Evolutionary conservation across 2,113 vertebrate species (phyloP).

Genomic region (Atlantisia rogersi): DNA sequence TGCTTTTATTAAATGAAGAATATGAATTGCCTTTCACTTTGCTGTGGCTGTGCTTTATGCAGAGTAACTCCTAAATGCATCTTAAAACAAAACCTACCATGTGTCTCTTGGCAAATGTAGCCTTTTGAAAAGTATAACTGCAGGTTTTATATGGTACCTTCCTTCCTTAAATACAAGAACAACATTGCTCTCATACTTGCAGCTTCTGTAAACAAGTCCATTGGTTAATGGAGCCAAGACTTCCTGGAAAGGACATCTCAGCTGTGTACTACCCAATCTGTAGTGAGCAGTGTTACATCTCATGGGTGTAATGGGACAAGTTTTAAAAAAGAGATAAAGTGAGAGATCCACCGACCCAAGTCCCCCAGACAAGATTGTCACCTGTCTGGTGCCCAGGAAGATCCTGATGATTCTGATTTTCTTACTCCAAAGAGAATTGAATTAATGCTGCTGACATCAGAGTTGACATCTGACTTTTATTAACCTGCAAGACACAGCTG

Average conservation of each 20-base stretch:
- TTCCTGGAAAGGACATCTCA: background rate
- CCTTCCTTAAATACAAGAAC: background rate
- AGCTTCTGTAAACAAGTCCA: background rate
- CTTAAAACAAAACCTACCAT: background rate
- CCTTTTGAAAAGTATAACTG: background rate
- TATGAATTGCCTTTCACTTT: background rate
- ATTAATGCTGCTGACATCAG: background rate
- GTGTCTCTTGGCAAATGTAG: background rate
- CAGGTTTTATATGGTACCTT: background rate
- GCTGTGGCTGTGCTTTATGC: background rate
- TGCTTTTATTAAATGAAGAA: background rate
- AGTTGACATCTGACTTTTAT: background rate
- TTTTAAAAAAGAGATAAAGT: background rate
- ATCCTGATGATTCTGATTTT: background rate
- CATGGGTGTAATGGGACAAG: fast-evolving
- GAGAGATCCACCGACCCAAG: background rate
- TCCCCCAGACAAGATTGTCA: background rate
- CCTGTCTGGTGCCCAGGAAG: background rate
- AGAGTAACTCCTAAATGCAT: background rate
- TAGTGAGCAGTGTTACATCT: background rate
- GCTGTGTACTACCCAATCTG: background rate
- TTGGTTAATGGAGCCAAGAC: background rate
- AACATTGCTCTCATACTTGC: background rate
- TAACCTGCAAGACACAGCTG: background rate
- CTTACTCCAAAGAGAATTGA: background rate